Evolutionary conservation across 2,797 vertebrate genomes (phyloP).

Genomic region (Sebastes oblongus): DNA sequence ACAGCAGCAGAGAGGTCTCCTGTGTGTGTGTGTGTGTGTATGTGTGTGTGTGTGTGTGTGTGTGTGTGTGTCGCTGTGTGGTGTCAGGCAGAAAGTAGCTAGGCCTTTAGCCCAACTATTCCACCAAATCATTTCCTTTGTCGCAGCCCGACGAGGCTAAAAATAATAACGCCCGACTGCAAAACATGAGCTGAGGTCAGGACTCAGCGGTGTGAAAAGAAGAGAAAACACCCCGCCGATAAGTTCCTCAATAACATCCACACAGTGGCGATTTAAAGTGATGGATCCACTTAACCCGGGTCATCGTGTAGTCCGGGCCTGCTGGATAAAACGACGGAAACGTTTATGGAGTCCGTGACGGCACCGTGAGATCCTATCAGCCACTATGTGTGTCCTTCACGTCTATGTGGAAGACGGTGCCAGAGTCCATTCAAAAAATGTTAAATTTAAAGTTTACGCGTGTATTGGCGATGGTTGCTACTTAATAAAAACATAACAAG

Average conservation of each 20-base stretch:
- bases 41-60: not conserved
- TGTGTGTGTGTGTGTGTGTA: not conserved
- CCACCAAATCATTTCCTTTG: slow-evolving; percentile 54
- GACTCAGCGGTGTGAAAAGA: slow-evolving; percentile 15
- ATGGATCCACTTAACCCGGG: slow-evolving; percentile 17
- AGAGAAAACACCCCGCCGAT: not conserved
- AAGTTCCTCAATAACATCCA: not conserved
- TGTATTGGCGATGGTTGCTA: accelerated
- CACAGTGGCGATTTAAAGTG: not conserved
- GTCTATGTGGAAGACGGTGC: accelerated
- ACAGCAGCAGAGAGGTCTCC: not conserved
- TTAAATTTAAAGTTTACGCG: not conserved
- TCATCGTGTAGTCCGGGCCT: slow-evolving; percentile 16
- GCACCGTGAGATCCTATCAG: not conserved
- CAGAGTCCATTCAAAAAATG: not conserved
- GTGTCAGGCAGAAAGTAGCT: not conserved
- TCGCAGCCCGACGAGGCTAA: slow-evolving; percentile 59
- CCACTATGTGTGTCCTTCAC: not conserved
- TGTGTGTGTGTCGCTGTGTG: not conserved
- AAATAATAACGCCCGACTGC: slow-evolving; percentile 46
- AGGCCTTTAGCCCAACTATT: slow-evolving; percentile 48
- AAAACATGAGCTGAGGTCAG: slow-evolving; percentile 55
- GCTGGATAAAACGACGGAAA: not conserved
- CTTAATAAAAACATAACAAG: accelerated
- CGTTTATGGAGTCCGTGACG: not conserved